Evolutionary conservation across 2,113 vertebrate genomes (phyloP).

Genomic region (Carassius gibelio): DNA sequence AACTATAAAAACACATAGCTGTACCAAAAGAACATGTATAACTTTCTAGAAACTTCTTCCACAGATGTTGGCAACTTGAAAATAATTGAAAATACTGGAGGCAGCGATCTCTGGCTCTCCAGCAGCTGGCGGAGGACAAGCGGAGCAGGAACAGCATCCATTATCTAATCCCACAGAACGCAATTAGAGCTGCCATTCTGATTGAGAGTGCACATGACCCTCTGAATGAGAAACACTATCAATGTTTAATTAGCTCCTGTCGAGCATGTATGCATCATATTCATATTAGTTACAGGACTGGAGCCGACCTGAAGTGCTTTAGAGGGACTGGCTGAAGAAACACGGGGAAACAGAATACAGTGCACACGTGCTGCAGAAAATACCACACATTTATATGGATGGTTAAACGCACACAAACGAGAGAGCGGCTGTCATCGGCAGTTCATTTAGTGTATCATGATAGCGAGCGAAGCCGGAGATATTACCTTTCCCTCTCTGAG

Average conservation of each 20-base stretch:
- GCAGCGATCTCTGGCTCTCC: constrained; percentile 11
- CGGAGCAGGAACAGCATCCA: constrained; percentile 79
- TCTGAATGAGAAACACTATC: constrained; percentile 90
- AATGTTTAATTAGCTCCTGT: constrained; percentile 88
- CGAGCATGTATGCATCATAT: constrained; percentile 48
- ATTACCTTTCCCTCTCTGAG: constrained; percentile 39
- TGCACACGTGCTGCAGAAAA: constrained; percentile 34
- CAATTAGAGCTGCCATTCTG: constrained; percentile 97
- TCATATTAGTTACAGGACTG: constrained; percentile 52
- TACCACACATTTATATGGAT: background rate
- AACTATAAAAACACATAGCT: background rate
- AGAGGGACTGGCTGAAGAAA: background rate
- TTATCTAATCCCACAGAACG: constrained; percentile 93
- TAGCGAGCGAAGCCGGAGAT: constrained; percentile 28
- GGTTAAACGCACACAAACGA: background rate
- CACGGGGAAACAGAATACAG: background rate
- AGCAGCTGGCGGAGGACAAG: constrained; percentile 40
- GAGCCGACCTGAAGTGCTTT: background rate
- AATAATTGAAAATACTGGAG: constrained; percentile 6
- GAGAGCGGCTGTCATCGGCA: constrained; percentile 41
- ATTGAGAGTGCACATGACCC: constrained; percentile 84
- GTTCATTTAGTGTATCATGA: constrained; percentile 35
- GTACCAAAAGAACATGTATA: background rate
- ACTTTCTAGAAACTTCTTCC: background rate
- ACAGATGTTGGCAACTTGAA: background rate